Base-by-base conservation (phyloP, 2,113 vertebrate species). In the Turdus rufiventris region DNA sequence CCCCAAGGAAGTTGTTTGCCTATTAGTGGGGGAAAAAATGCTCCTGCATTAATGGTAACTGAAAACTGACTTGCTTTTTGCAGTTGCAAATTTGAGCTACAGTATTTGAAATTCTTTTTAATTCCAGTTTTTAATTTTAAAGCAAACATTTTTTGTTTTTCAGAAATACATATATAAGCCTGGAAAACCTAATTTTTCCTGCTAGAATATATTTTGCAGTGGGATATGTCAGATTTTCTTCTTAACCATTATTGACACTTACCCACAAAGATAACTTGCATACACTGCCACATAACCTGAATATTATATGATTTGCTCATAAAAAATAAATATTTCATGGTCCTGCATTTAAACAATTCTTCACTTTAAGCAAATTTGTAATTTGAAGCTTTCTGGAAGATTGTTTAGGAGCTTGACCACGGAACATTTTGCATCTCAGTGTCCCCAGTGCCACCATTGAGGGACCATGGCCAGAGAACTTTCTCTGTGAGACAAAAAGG, bases 181-280 rank as follows among this genome's bases (percentile, higher is more conserved):
- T 78, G 40, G 45, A 72, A 87, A 92, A 68, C 6, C 8, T 18
- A 12, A n/a, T 68, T 82, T 83, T 74, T 77, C 42, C 18, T 60
- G 8, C 61, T 81, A 33, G 28, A 77, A 80, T 56, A 63, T 75
- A 66, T 88, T 86, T 88, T 79, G 3, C 43, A 61, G 40, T 76
- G 42, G 71, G 25, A 60, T 66, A 54, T 48, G 21, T 45, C 66
- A 93, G 4, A 45, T 79, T 89, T 25, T 78, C 34, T 70, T 80
- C 72, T 71, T 72, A 92, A 86, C 6, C 2, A n/a, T 80, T 92
- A 77, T 71, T 91, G 47, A 42, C 68, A 86, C 43, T 47, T 93
- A 58, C 63, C 29, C 67, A 84, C 38, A 77, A 47, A 79, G 77
- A n/a, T 31, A 74, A 38, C 25, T 86, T 25, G 11, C 21, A 26